Base-by-base conservation (phyloP, 2,888 invertebrate genomes). In the Drosophila pegasa region DNA sequence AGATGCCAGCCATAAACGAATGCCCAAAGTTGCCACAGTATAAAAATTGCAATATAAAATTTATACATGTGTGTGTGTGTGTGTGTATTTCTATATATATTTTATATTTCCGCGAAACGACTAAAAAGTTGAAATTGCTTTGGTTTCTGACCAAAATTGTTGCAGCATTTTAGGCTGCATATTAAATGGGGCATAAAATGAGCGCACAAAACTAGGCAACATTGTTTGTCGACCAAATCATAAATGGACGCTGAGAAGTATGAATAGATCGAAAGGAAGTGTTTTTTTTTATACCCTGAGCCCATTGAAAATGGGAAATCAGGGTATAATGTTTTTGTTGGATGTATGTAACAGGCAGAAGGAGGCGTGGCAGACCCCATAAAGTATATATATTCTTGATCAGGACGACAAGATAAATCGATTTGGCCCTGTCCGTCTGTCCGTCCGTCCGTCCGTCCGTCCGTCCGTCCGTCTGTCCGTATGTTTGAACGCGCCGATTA, bases 111-210 rank as follows among this genome's bases (percentile, higher is more conserved):
- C 37, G 14, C 31, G 20, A 54, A 52, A 61, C 43, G 59, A 51
- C 35, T 52, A 31, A 50, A 70, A 51, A 43, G 25, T 22, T 31
- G n/a, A 57, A 71, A 45, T 45, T 59, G 56, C n/a, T 16, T 54
- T 40, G 27, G 20, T 18, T 40, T 45, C 7, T 20, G 16, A 9
- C 52, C n/a, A 20, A 65, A 56, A 56, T n/a, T 20, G 45, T 38
- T 52, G 29, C n/a, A 33, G 9, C 45, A 43, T 54, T 74, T 75
- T 31, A 35, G 41, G 25, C 56, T 45, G 18, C 20, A 71, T 71
- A 71, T 66, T 63, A 59, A 60, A 75, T 67, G 48, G 8, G 29
- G 29, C 50, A 43, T 62, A 27, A 76, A 76, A 62, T 59, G 9
- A 29, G 35, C 40, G 54, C 57, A 14, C 16, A 38, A 61, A 55